Base-by-base conservation (phyloP, 2,797 vertebrate species). In the Anguilla obscura region DNA sequence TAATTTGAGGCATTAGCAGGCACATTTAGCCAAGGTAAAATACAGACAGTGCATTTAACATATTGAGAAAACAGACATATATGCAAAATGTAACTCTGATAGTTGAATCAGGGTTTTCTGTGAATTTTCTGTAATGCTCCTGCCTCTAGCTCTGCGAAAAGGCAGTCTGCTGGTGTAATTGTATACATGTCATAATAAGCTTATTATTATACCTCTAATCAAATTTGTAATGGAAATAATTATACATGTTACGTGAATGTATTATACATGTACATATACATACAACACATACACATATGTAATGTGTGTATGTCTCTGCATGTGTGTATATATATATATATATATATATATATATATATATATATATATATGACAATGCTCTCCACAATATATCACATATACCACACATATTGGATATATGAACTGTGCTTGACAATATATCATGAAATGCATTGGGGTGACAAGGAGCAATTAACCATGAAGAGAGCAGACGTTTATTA, bases 401-500 rank as follows among this genome's bases (percentile, higher is more conserved):
- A 92, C 92, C 88, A 89, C 90, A 91, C 12, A 88, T 90, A 90
- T 88, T 91, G 91, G 84, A 91, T 86, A 91, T 92, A 89, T 85
- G 89, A 90, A 93, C 89, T 87, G 45, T 82, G 87, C 88, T 88
- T 54, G 45, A 91, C 87, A 91, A 95, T 95, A 94, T 90, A 94
- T 96, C 93, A 95, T 86, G 4, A 88, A 95, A 93, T 93, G 94
- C 94, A 95, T 95, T 95, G 93, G 93, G 94, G 93, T 95, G 95
- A 95, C 94, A 96, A 95, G 93, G 91, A 91, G 93, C 93, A 95
- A 95, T 95, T 95, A 95, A 94, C 92, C 92, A 88, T 95, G 93
- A 89, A 94, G 92, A 89, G 90, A 92, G 89, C 90, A 93, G 91
- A 94, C 93, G 93, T 95, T 95, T 93, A 93, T 92, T 92, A 93